These are phyloP conservation scores for Melanostoma mellinum DNA, from an alignment of 2,888 invertebrate species.

Conservation along the genomic window DNA sequence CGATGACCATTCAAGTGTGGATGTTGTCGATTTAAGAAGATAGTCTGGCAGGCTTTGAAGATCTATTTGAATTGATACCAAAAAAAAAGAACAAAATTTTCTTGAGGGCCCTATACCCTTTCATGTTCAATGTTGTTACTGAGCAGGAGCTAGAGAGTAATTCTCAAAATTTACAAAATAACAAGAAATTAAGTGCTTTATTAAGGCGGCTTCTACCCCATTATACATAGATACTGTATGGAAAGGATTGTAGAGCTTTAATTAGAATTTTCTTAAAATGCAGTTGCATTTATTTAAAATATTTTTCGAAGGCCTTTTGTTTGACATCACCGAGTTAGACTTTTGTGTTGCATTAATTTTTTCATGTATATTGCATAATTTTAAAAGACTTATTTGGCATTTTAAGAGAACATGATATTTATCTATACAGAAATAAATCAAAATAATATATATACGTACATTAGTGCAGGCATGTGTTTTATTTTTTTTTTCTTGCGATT, in stretches of 20 bases:
- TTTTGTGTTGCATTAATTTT: constrained; percentile 4
- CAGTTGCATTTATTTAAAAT: constrained; percentile 42
- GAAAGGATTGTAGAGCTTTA: constrained; percentile 21
- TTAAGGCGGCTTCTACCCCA: constrained; percentile 73
- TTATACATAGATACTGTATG: constrained; percentile 41
- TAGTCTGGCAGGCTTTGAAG: constrained; percentile 80
- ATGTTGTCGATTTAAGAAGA: constrained; percentile 89
- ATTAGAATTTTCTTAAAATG: constrained; percentile 19
- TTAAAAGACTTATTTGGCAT: constrained; percentile 53
- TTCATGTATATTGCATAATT: constrained; percentile 10
- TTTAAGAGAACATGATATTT: constrained; percentile 38
- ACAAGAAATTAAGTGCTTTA: constrained; percentile 74
- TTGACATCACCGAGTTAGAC: constrained; percentile 8
- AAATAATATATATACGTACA: constrained; percentile 20
- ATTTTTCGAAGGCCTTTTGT: constrained; percentile 26
- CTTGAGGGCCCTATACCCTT: constrained; percentile 24
- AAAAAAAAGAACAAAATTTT: constrained; percentile 34
- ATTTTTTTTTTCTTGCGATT: no score
- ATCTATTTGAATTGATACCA: constrained; percentile 47
- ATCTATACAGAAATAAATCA: constrained; percentile 33
- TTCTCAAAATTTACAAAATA: constrained; percentile 62
- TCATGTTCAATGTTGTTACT: constrained; percentile 60
- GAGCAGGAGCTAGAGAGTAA: constrained; percentile 41
- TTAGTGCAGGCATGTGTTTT: background rate
- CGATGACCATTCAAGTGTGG: constrained; percentile 85